phyloP scores from a whole-genome alignment of 2,113 vertebrate species.

The Ondatra zibethicus region DNA sequence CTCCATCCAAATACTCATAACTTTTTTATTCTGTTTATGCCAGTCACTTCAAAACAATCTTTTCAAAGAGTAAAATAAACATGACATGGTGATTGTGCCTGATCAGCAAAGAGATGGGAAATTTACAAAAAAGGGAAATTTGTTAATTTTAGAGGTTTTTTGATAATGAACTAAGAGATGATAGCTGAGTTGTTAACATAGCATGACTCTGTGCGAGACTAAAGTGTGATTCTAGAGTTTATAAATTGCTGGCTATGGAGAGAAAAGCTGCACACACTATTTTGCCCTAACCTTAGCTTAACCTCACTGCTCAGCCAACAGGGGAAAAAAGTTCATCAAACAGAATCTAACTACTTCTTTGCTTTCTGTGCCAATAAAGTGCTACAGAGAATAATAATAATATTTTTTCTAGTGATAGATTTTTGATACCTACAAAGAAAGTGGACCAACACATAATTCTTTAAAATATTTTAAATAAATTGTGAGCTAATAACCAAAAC shows the following conservation, averaged over 20 bases:
- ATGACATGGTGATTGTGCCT: neutral
- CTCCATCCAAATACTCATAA: neutral
- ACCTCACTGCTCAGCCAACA: neutral
- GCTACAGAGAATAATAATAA: neutral
- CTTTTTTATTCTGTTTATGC: neutral
- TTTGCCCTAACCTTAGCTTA: neutral
- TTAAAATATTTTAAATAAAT: neutral
- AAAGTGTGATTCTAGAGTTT: neutral
- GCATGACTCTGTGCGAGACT: fast-evolving
- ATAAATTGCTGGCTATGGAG: neutral
- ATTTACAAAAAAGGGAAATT: neutral
- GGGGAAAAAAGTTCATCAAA: neutral
- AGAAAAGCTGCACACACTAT: neutral
- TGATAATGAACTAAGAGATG: neutral
- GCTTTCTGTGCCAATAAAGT: neutral
- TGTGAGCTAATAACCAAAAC: neutral
- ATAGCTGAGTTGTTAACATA: neutral
- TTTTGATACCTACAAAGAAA: neutral
- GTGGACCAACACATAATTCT: neutral
- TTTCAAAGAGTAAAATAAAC: neutral
- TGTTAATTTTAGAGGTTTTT: neutral
- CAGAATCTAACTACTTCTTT: neutral
- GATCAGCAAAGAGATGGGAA: neutral
- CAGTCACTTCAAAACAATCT: neutral
- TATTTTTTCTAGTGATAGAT: neutral